A percentile compares a stretch with the other conserved stretches of the same genome.
Evolutionary conservation across 2,888 invertebrate genomes (phyloP).

Genomic region (Thyatira batis): DNA sequence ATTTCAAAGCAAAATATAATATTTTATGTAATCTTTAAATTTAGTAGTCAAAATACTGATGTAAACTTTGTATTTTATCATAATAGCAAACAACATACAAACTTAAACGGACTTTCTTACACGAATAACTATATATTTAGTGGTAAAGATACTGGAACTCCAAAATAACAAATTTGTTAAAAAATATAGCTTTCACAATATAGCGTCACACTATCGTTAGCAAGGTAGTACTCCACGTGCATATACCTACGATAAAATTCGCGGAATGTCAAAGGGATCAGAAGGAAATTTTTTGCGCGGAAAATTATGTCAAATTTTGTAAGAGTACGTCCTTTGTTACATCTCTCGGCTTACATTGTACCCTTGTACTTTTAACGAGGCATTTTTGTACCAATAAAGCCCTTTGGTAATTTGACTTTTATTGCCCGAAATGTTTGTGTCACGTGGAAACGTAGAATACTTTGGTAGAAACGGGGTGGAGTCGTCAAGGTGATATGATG

Average conservation of each 20-base stretch:
- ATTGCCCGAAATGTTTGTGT: background rate
- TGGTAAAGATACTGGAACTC: no score
- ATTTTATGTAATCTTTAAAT: no score
- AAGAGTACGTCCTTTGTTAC: conserved; percentile 35
- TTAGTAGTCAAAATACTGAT: no score
- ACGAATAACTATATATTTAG: no score
- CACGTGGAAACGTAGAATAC: background rate
- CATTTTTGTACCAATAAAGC: conserved; percentile 1
- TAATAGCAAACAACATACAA: no score
- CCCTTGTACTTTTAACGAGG: conserved; percentile 6
- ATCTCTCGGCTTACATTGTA: conserved; percentile 1
- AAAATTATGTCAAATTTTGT: conserved; percentile 52
- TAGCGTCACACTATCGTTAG: background rate
- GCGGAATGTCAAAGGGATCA: conserved; percentile 47
- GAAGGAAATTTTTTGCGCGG: conserved; percentile 41
- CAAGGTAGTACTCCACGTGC: background rate
- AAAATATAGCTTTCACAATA: background rate
- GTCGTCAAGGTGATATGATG: background rate
- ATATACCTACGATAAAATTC: conserved; percentile 44
- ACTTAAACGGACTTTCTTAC: no score
- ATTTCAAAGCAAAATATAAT: no score
- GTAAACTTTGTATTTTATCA: no score
- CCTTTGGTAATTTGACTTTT: conserved; percentile 9
- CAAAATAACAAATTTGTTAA: no score
- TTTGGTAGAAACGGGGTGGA: no score